A percentile compares a stretch with the other conserved stretches of the same genome.
Evolutionary conservation across 2,888 invertebrate species (phyloP).

Genomic region (Drosophila kanekoi): DNA sequence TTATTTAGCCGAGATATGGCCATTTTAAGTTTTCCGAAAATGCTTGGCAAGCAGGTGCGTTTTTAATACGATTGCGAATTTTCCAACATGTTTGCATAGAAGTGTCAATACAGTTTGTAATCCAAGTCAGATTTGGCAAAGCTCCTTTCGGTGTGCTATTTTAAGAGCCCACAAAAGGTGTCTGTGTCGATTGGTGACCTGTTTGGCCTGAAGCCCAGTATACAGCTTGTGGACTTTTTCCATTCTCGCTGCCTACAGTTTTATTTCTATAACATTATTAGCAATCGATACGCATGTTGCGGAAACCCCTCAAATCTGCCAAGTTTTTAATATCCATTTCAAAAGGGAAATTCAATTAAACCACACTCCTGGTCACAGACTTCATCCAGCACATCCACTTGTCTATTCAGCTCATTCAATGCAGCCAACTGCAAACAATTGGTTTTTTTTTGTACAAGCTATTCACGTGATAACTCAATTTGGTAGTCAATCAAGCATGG

Average conservation of each 20-base stretch:
- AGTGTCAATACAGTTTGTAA: neutral
- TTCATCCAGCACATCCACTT: constrained; percentile 6
- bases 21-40: too few relatives aligned
- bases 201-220: too few relatives aligned
- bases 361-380: constrained; percentile 16
- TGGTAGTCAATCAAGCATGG: constrained; percentile 71
- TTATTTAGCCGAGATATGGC: too few relatives aligned
- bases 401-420: constrained; percentile 19
- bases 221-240: too few relatives aligned
- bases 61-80: too few relatives aligned
- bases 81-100: neutral
- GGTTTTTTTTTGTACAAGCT: constrained; percentile 22
- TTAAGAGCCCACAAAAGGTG: too few relatives aligned
- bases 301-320: neutral
- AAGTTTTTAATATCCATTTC: constrained; percentile 1
- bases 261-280: neutral
- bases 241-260: neutral
- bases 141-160: too few relatives aligned
- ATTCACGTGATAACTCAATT: constrained; percentile 62
- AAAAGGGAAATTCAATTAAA: constrained; percentile 60
- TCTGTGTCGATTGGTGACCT: too few relatives aligned
- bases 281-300: neutral
- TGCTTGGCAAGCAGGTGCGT: too few relatives aligned
- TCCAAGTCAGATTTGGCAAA: too few relatives aligned
- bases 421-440: constrained; percentile 41